Evolutionary conservation across 2,888 invertebrate genomes (phyloP).

Genomic region (Caenorhabditis sp.): DNA sequence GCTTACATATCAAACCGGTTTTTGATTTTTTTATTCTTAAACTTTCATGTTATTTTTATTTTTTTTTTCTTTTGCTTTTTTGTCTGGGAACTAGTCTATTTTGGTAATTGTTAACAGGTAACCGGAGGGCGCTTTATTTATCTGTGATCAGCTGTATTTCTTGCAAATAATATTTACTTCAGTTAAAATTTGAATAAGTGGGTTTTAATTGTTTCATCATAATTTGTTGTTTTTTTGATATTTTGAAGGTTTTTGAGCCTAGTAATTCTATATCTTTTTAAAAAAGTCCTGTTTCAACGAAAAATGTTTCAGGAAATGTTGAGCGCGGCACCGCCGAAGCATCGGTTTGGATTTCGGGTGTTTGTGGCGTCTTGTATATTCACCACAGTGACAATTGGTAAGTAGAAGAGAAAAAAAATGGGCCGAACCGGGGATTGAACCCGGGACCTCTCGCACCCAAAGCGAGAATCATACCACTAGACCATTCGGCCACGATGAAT

Average conservation of each 20-base stretch:
- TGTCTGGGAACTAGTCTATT: not conserved
- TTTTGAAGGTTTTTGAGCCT: too few species aligned
- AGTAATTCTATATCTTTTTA: too few species aligned
- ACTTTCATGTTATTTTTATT: not conserved
- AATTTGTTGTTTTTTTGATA: too few species aligned
- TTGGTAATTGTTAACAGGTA: not conserved
- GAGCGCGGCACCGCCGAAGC: constrained; percentile 36
- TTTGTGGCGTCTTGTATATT: constrained; percentile 65
- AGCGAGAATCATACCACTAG: constrained; percentile 71
- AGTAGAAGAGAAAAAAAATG: constrained; percentile 33
- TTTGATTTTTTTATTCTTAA: not conserved
- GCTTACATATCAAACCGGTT: too few species aligned
- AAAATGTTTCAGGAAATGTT: constrained; percentile 14
- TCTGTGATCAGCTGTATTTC: not conserved
- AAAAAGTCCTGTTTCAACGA: not conserved
- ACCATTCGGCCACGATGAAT: constrained; percentile 62
- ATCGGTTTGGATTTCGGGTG: constrained; percentile 53
- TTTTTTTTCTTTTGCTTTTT: constrained; percentile 2
- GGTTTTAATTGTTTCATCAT: not conserved
- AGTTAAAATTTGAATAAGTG: not conserved
- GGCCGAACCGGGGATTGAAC: constrained; percentile 67
- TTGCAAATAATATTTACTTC: not conserved
- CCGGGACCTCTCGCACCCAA: constrained; percentile 71
- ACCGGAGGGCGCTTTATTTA: not conserved
- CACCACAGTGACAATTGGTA: constrained; percentile 59